These are phyloP conservation scores for Agonopterix subpropinquella DNA, from an alignment of 2,888 invertebrate genomes.

Conservation along the genomic window DNA sequence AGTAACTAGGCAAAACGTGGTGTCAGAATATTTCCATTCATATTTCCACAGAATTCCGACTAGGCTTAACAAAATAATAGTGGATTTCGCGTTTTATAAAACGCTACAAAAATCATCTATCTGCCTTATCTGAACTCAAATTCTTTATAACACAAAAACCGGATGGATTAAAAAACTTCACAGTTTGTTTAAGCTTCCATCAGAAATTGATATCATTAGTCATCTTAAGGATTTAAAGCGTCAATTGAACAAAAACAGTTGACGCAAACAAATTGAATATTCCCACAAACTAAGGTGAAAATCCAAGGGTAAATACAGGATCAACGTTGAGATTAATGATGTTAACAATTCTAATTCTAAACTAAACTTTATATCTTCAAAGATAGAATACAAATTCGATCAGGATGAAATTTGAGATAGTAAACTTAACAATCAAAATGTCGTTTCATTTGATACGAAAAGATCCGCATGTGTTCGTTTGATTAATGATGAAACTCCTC, in stretches of 20 bases:
- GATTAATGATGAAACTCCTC: constrained; percentile 67
- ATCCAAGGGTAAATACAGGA: constrained; percentile 67
- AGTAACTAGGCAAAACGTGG: no score
- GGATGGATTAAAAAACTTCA: constrained; percentile 9
- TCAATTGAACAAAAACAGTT: constrained; percentile 72
- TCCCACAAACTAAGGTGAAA: constrained; percentile 73
- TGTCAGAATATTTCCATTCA: no score
- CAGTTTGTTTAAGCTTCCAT: constrained; percentile 38
- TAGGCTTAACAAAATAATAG: no score
- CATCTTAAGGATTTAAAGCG: constrained; percentile 56
- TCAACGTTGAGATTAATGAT: constrained; percentile 59
- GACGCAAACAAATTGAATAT: constrained; percentile 70
- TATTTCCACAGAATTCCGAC: no score
- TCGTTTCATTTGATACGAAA: constrained; percentile 56
- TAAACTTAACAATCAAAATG: constrained; percentile 54
- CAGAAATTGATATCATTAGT: constrained; percentile 58
- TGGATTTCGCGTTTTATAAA: no score
- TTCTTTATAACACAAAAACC: background rate
- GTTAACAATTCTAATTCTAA: constrained; percentile 3
- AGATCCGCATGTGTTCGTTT: constrained; percentile 50
- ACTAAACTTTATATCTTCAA: background rate
- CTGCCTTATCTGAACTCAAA: no score
- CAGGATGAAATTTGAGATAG: constrained; percentile 35
- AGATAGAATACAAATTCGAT: background rate
- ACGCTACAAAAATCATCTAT: no score